Base-by-base conservation (phyloP, 1,140 invertebrate genomes). In the Drosophila bocqueti region DNA sequence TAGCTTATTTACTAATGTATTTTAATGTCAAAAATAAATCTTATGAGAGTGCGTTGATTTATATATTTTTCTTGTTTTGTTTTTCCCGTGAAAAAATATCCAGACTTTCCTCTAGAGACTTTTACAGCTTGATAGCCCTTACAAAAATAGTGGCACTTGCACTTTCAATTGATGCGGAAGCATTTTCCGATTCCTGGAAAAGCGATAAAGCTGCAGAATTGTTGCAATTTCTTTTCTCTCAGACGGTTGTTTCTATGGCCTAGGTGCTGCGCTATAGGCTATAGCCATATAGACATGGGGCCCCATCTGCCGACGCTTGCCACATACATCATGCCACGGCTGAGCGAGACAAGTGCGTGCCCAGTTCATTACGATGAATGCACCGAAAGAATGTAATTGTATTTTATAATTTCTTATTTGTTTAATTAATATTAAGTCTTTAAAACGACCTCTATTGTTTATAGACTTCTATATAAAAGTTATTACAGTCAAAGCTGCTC, bases 261-360 rank as follows among this genome's bases (percentile, higher is more conserved):
- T 26, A 71, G 67, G 49, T 67, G 38, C 21, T 13, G 40, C 47
- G 57, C 72, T 57, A 65, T 47, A 40, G 42, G 50, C 45, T 49
- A 61, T 38, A 61, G 73, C 63, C 72, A 60, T 68, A 77, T 77
- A 77, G 75, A 67, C 71, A 75, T 36, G 54, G 64, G 42, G 50
- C 18, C 45, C 26, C 75, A 76, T 67, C 75, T 54, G 54, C 49
- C 52, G 49, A 49, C 21, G 18, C 50, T 54, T 69, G 46, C 74
- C 67, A 72, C 89, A 91, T 91, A 84, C 74, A 91, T 91, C 89
- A 91, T 89, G 73, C 81, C 72, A 91, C 82, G 89, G 84, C 84
- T 91, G 89, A 91, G 81, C 84, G 84, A 68, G 72, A 59, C 79
- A 83, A 91, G 81, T 89, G 83, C 89, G 79, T 89, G 79, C 89